Percentiles rank a stretch among this genome's conserved stretches.
These are phyloP conservation scores for Venusia cambrica DNA, from an alignment of 2,888 invertebrate genomes.

Conservation along the genomic window DNA sequence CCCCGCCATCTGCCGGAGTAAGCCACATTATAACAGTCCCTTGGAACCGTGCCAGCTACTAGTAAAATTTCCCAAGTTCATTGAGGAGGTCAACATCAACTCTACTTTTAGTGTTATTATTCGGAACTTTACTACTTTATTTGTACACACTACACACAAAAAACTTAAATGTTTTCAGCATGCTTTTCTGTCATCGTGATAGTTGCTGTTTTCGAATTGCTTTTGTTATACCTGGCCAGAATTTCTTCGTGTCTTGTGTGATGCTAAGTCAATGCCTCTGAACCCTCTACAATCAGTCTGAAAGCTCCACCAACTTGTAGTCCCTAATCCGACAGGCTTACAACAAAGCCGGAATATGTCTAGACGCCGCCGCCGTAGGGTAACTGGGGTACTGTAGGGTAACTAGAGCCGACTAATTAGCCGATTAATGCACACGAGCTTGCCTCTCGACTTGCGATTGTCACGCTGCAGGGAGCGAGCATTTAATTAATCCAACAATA, in stretches of 20 bases:
- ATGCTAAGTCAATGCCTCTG: neutral
- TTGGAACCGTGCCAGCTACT: constrained; percentile 53
- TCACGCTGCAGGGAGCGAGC: constrained; percentile 20
- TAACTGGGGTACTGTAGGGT: constrained; percentile 38
- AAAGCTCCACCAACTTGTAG: constrained; percentile 33
- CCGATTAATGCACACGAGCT: constrained; percentile 43
- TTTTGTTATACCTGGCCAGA: neutral
- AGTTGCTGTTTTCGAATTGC: neutral
- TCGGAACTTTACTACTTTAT: constrained; percentile 35
- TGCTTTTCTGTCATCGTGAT: neutral
- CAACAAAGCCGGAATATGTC: constrained; percentile 51
- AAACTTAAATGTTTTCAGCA: constrained; percentile 3
- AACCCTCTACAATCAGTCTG: constrained; percentile 24
- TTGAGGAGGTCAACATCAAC: constrained; percentile 48
- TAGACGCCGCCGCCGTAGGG: constrained; percentile 46
- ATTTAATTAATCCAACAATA: constrained; percentile 30
- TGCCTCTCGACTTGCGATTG: constrained; percentile 28
- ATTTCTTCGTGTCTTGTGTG: neutral
- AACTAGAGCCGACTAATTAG: constrained; percentile 50
- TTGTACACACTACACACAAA: constrained; percentile 12
- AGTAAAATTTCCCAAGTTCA: constrained; percentile 57
- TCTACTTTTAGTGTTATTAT: constrained; percentile 45
- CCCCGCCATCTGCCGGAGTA: constrained; percentile 39
- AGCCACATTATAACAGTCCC: constrained; percentile 37
- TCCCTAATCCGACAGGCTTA: constrained; percentile 31